These are phyloP conservation scores for Phocoena phocoena DNA, from an alignment of 2,113 vertebrate genomes.

Conservation along the genomic window DNA sequence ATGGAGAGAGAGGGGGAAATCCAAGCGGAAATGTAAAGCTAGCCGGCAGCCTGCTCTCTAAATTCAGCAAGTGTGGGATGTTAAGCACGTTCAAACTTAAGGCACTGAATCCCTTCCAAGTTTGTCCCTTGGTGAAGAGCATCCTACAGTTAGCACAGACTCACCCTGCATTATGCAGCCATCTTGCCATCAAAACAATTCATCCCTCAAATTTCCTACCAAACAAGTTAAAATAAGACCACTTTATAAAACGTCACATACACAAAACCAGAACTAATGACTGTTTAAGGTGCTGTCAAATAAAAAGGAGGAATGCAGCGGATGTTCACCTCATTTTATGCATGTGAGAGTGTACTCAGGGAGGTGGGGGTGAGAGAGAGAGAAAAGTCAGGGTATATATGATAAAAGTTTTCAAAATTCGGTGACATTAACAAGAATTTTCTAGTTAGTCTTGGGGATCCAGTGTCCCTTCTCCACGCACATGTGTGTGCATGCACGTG, in stretches of 20 bases:
- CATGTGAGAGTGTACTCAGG: not conserved
- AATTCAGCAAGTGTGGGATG: not conserved
- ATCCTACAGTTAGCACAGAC: not conserved
- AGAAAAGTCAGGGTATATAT: not conserved
- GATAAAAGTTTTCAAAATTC: slow-evolving; percentile 13
- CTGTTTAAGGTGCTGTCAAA: not conserved
- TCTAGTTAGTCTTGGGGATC: not conserved
- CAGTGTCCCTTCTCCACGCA: not conserved
- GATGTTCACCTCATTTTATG: not conserved
- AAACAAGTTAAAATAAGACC: not conserved
- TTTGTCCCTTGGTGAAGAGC: not conserved
- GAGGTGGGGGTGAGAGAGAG: not conserved
- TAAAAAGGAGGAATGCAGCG: not conserved
- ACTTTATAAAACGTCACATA: slow-evolving; percentile 22
- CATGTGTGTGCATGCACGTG: not conserved
- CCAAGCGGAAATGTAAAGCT: slow-evolving; percentile 55
- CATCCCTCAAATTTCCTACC: not conserved
- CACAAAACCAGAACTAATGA: not conserved
- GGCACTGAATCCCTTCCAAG: not conserved
- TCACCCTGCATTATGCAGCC: not conserved
- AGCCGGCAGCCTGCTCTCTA: not conserved
- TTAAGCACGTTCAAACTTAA: slow-evolving; percentile 24
- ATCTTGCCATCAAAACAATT: slow-evolving; percentile 8
- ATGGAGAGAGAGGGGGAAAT: not conserved
- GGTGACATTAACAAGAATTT: slow-evolving; percentile 1